Evolutionary conservation across 2,888 invertebrate genomes (phyloP).

Genomic region (Stegana nigrithorax): DNA sequence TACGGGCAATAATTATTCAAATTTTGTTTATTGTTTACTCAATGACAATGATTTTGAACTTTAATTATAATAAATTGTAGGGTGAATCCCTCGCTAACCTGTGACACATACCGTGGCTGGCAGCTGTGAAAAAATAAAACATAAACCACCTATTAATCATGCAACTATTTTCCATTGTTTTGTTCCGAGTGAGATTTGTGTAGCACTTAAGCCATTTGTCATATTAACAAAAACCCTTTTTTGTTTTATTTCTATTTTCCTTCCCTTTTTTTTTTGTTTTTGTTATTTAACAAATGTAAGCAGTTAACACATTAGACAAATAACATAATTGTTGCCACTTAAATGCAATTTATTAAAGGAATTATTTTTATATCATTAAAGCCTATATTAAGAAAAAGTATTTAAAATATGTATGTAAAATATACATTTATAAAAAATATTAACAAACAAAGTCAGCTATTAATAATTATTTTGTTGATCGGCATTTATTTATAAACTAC

Average conservation of each 20-base stretch:
- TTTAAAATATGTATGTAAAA: constrained; percentile 53
- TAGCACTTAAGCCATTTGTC: constrained; percentile 48
- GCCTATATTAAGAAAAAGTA: constrained; percentile 42
- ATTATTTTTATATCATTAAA: constrained; percentile 31
- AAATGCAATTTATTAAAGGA: constrained; percentile 38
- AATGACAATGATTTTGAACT: neutral
- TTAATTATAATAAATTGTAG: neutral
- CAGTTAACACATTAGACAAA: too few relatives aligned
- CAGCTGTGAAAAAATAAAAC: too few relatives aligned
- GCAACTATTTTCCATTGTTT: too few relatives aligned
- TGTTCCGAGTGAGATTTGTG: too few relatives aligned
- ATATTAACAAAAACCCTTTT: too few relatives aligned
- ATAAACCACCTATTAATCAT: too few relatives aligned
- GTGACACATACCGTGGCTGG: neutral
- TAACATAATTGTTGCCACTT: constrained; percentile 25
- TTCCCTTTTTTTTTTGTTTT: too few relatives aligned
- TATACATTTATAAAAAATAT: constrained; percentile 45
- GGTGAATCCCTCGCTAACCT: neutral
- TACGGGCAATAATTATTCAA: neutral
- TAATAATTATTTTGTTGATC: too few relatives aligned
- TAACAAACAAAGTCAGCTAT: too few relatives aligned
- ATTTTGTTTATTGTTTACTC: neutral
- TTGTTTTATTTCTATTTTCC: too few relatives aligned
- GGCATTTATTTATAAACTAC: constrained; percentile 2
- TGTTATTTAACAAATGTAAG: too few relatives aligned